Evolutionary conservation across 2,113 vertebrate species (phyloP).

Genomic region (Xiphorhynchus elegans): DNA sequence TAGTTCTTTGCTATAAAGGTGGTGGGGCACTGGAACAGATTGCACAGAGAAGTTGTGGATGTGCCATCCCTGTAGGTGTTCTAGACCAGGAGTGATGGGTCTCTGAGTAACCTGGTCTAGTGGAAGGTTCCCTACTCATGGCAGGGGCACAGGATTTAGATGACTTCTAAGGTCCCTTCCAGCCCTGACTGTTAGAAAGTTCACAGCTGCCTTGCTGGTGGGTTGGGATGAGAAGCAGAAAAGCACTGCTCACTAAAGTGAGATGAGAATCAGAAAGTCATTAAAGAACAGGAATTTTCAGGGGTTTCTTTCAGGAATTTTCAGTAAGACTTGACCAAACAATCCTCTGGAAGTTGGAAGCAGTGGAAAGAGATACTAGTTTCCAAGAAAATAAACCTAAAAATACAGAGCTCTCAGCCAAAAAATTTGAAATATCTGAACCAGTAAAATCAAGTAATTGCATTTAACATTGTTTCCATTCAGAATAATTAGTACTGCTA

Average conservation of each 20-base stretch:
- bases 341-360: neutral
- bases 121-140: neutral
- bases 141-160: neutral
- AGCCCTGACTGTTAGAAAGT: neutral
- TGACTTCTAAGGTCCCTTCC: neutral
- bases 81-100: neutral
- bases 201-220: neutral
- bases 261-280: neutral
- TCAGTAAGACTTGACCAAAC: neutral
- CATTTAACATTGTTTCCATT: neutral
- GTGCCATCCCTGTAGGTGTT: neutral
- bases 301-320: too few species aligned
- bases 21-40: neutral
- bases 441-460: neutral
- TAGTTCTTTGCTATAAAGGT: neutral
- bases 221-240: neutral
- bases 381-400: neutral
- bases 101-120: neutral
- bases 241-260: neutral
- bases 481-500: neutral
- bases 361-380: neutral
- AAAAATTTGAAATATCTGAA: neutral
- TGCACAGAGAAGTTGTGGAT: neutral
- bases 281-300: neutral
- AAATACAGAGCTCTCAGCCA: neutral